These are phyloP conservation scores for Heterodera carotae DNA, from an alignment of 1,140 invertebrate species.

Conservation along the genomic window DNA sequence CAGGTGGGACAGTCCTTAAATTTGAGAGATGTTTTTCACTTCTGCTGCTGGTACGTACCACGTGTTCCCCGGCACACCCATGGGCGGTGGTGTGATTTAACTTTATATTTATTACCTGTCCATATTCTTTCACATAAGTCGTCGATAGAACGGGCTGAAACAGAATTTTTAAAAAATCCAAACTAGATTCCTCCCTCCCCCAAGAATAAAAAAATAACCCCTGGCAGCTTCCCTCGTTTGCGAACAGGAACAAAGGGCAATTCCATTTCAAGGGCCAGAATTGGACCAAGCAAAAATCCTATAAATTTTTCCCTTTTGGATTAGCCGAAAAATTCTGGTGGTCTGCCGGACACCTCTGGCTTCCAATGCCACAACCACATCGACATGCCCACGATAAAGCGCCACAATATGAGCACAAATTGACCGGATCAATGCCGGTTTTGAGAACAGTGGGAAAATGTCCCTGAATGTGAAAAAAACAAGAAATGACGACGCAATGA, in stretches of 20 bases:
- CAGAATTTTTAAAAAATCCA: no score
- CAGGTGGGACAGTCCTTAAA: no score
- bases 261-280: slow-evolving; percentile 23
- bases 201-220: background rate
- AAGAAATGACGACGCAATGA: background rate
- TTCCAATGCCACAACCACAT: slow-evolving; percentile 31
- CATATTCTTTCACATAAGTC: slow-evolving; percentile 39
- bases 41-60: no score
- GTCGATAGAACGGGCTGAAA: slow-evolving; percentile 14
- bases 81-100: no score
- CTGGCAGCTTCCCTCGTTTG: slow-evolving; percentile 36
- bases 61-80: no score
- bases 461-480: slow-evolving; percentile 24
- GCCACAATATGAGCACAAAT: slow-evolving; percentile 26
- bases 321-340: no score
- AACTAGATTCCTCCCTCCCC: no score
- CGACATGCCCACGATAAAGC: slow-evolving; percentile 29
- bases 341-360: slow-evolving; percentile 21
- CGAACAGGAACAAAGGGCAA: slow-evolving; percentile 37
- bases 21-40: no score
- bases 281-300: slow-evolving; percentile 42
- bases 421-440: slow-evolving; percentile 23
- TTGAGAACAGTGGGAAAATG: slow-evolving; percentile 28
- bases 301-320: slow-evolving; percentile 2
- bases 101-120: slow-evolving; percentile 14